These are phyloP conservation scores for Philereme transversata DNA, from an alignment of 2,888 invertebrate species.

Conservation along the genomic window DNA sequence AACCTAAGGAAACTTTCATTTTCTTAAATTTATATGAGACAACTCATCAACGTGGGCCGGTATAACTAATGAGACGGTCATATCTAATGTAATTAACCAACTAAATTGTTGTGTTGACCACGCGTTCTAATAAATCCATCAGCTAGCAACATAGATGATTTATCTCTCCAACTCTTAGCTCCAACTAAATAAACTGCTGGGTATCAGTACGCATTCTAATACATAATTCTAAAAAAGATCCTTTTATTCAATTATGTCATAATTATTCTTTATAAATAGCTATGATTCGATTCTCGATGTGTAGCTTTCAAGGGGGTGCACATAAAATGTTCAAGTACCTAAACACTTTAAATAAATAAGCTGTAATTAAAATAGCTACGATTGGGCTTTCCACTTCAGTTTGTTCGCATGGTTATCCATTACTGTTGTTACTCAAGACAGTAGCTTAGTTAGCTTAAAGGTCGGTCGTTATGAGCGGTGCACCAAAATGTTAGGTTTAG, in stretches of 20 bases:
- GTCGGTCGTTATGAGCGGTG: constrained; percentile 39
- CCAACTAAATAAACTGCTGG: constrained; percentile 7
- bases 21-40: constrained; percentile 6
- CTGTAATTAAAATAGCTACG: constrained; percentile 62
- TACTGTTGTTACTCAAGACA: constrained; percentile 45
- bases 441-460: constrained; percentile 48
- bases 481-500: constrained; percentile 51
- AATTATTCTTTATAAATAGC: constrained; percentile 54
- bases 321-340: constrained; percentile 55
- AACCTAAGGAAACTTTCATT: not conserved
- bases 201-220: constrained; percentile 6
- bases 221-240: constrained; percentile 16
- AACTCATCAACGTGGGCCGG: constrained; percentile 5
- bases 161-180: constrained; percentile 2
- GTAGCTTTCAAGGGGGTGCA: constrained; percentile 50
- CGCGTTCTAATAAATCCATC: constrained; percentile 14
- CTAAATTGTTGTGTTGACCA: constrained; percentile 14
- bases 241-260: constrained; percentile 54
- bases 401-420: constrained; percentile 51
- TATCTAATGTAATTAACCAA: constrained; percentile 17
- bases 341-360: constrained; percentile 55
- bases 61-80: constrained; percentile 14
- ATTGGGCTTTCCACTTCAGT: constrained; percentile 54
- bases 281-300: constrained; percentile 45
- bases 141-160: constrained; percentile 8